Evolutionary conservation across 2,113 vertebrate species (phyloP), one percentile per base, ranked within the genome.

Genomic region (Pseudopipra pipra): DNA sequence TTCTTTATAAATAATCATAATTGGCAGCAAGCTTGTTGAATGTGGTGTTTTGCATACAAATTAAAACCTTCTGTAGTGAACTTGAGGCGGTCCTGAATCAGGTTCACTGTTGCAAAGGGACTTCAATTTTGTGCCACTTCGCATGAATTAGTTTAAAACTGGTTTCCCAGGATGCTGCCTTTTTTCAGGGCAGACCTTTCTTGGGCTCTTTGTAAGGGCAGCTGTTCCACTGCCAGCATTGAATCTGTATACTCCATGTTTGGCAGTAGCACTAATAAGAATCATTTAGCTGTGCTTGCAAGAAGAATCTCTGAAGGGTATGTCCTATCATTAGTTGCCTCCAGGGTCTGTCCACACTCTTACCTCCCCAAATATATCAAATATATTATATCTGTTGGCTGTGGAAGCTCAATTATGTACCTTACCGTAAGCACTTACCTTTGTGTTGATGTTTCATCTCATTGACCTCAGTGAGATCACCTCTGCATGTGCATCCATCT

Each of bases 1-100:
- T 88, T 90, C 51, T 74, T 70, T 62, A 71, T 86, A 94, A 94
- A 88, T 92, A 74, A 80, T 83, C 46, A 51, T 95, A 94, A 88
- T 81, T 90, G 91, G 86, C 80, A 75, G 59, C 80, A 78, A 92
- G 68, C 39, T 90, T 61, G 16, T 4, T 30, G 68, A 78, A 81
- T 1, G 10, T 49, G 54, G 27, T 63, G 68, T 75, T 91, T 82
- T 54, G 78, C 92, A 52, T 52, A 25, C 70, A 63, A 86, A 94
- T 95, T 83, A 94, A 94, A 92, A 39, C 31, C 39, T 81, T 13
- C 51, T 44, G 33, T 74, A 46, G 23, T 7, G 19, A 63, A 37
- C 47, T 51, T 25, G 27, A 71, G 65, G 31, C 1, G 0, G 43
- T 86, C 84, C 72, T 89, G 75, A 80, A 74, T 51, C 4, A 52